Conservation (phyloP, 2,797 vertebrate genomes). For the Odontamblyopus lacepedii region DNA sequence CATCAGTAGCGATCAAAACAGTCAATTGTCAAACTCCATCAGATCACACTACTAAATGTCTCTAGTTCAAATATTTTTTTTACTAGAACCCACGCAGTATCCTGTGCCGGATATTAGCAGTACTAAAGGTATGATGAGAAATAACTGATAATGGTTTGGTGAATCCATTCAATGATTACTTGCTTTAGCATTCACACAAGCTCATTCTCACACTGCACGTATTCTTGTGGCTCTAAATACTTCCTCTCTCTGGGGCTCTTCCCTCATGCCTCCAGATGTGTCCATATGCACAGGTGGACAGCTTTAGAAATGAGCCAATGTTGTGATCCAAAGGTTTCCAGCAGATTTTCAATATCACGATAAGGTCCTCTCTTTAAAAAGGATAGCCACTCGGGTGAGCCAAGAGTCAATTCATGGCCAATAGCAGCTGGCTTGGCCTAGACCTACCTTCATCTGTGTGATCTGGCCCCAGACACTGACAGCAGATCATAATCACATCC, state of each 20-base stretch:
- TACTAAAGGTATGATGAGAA: not conserved
- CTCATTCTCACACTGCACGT: slow-evolving; percentile 13
- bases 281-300: slow-evolving; percentile 57
- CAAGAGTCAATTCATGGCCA: slow-evolving; percentile 62
- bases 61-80: not conserved
- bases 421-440: slow-evolving; percentile 70
- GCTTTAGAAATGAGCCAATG: slow-evolving; percentile 48
- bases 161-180: not conserved
- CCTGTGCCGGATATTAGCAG: not conserved
- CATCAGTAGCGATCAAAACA: not conserved
- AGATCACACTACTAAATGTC: not conserved
- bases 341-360: slow-evolving; percentile 58
- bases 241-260: slow-evolving; percentile 22
- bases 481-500: slow-evolving; percentile 70
- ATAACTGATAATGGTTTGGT: not conserved
- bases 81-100: not conserved
- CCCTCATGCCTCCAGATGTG: slow-evolving; percentile 22
- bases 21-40: not conserved
- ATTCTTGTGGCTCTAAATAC: slow-evolving; percentile 10
- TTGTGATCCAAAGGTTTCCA: slow-evolving; percentile 55
- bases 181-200: slow-evolving; percentile 5
- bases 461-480: slow-evolving; percentile 66
- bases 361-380: slow-evolving; percentile 61
- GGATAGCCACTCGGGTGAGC: slow-evolving; percentile 45
- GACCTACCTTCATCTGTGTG: slow-evolving; percentile 62